Conservation (phyloP, 1,140 invertebrate species). For the Lasaia peninsularis region DNA sequence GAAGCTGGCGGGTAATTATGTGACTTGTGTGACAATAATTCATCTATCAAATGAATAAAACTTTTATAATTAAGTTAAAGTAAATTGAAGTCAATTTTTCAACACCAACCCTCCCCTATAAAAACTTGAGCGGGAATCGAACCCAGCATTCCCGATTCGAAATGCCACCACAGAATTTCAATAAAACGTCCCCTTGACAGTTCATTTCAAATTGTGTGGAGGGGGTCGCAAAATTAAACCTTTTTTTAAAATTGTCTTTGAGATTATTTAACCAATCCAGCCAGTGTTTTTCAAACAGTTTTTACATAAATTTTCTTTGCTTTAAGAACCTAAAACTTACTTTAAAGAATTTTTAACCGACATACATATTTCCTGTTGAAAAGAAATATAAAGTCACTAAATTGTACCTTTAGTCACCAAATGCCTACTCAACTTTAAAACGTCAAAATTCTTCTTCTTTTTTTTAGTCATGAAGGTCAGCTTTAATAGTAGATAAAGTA, state of each 20-base stretch:
- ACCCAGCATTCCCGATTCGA: slow-evolving; percentile 28
- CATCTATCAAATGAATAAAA: not conserved
- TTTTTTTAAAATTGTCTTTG: slow-evolving; percentile 5
- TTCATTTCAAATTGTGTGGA: slow-evolving; percentile 23
- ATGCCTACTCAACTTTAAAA: too few species aligned
- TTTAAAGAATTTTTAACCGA: too few species aligned
- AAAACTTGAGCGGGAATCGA: slow-evolving; percentile 23
- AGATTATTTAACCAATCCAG: not conserved
- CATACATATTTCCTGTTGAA: too few species aligned
- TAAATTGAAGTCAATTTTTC: slow-evolving; percentile 2
- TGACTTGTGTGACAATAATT: not conserved
- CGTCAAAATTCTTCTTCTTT: too few species aligned
- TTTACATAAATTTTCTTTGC: too few species aligned
- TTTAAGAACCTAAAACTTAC: too few species aligned
- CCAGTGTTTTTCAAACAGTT: too few species aligned
- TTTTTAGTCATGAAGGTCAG: too few species aligned
- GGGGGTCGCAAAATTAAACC: slow-evolving; percentile 23
- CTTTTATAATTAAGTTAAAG: slow-evolving; percentile 4
- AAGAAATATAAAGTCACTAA: too few species aligned
- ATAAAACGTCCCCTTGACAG: slow-evolving; percentile 25
- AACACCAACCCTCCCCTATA: slow-evolving; percentile 16
- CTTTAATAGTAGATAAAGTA: too few species aligned
- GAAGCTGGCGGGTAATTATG: too few species aligned
- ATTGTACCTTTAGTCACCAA: too few species aligned
- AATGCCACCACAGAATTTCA: slow-evolving; percentile 27